Evolutionary conservation across 2,888 invertebrate genomes (phyloP).

Genomic region (Leucophenga montana): DNA sequence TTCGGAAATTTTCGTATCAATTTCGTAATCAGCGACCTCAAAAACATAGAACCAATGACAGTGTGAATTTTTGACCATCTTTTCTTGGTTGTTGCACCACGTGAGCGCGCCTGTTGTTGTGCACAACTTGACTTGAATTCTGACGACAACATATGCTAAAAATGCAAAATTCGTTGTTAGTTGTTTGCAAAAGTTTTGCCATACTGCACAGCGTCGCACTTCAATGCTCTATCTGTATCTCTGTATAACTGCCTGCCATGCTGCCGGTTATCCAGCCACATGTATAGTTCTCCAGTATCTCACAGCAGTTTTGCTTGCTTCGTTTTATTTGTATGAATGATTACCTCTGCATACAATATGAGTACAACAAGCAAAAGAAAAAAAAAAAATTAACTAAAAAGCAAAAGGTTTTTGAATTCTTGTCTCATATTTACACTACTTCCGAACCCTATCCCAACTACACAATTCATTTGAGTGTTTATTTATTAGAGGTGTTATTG

Average conservation of each 20-base stretch:
- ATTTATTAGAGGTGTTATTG: conserved; percentile 59
- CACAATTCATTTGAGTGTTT: conserved; percentile 43
- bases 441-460: too few relatives aligned
- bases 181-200: conserved; percentile 26
- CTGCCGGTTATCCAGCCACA: background rate
- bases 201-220: background rate
- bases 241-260: background rate
- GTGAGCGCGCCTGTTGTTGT: background rate
- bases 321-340: conserved; percentile 23
- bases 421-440: background rate
- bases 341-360: conserved; percentile 25
- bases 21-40: too few relatives aligned
- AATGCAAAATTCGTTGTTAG: conserved; percentile 28
- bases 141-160: conserved; percentile 19
- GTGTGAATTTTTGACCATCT: too few relatives aligned
- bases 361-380: background rate
- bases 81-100: too few relatives aligned
- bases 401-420: conserved; percentile 4
- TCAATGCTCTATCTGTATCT: background rate
- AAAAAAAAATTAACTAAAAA: background rate
- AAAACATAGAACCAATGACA: too few relatives aligned
- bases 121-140: background rate
- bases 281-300: background rate
- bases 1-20: too few relatives aligned
- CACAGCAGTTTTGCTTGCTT: background rate